A percentile compares a stretch with the other conserved stretches of the same genome.
Evolutionary conservation across 1,140 invertebrate species (phyloP).

Genomic region (Arctopsyche grandis): DNA sequence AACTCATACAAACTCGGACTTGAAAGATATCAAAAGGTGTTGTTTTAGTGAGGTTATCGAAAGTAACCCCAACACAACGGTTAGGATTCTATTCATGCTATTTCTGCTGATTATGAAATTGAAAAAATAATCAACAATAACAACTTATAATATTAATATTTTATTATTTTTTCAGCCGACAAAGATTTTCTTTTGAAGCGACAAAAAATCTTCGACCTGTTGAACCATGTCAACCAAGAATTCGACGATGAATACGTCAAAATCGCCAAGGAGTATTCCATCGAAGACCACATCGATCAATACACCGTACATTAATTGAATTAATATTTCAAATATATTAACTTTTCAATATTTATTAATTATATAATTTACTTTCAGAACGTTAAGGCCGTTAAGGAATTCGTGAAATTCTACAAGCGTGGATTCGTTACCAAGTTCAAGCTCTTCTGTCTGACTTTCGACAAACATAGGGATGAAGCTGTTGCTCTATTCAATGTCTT

Average conservation of each 20-base stretch:
- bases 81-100: background rate
- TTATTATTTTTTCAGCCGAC: slow-evolving; percentile 56
- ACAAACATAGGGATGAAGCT: slow-evolving; percentile 62
- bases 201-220: slow-evolving; percentile 58
- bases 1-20: slow-evolving; percentile 4
- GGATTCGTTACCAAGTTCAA: slow-evolving; percentile 68
- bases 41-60: slow-evolving; percentile 14
- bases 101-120: background rate
- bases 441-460: slow-evolving; percentile 69
- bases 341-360: slow-evolving; percentile 57
- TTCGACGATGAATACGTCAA: slow-evolving; percentile 58
- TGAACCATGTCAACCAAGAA: slow-evolving; percentile 57
- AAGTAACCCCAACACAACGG: background rate
- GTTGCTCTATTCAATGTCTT: slow-evolving; percentile 65
- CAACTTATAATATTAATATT: slow-evolving; percentile 33
- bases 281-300: slow-evolving; percentile 65
- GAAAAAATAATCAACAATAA: background rate
- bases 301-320: slow-evolving; percentile 58
- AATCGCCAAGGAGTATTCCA: slow-evolving; percentile 66
- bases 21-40: background rate
- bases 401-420: slow-evolving; percentile 67
- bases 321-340: slow-evolving; percentile 48
- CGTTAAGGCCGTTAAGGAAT: slow-evolving; percentile 68
- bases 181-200: slow-evolving; percentile 66
- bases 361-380: slow-evolving; percentile 59